Conservation (phyloP, 1,140 invertebrate species). For the Lepidostoma basale region DNA sequence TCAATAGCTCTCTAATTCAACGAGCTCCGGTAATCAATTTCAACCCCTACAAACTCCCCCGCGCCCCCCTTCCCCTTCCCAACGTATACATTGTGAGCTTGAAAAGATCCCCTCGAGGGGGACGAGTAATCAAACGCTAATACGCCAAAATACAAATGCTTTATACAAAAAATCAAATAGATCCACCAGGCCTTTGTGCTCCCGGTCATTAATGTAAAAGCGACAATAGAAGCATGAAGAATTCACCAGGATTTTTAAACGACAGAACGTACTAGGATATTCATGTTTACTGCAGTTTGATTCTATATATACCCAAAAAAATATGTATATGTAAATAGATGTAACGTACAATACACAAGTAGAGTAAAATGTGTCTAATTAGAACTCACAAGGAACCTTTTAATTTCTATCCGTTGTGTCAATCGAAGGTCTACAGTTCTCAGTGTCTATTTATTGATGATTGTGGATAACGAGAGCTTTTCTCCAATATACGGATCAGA, state of each 20-base stretch:
- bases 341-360: too few relatives aligned
- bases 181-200: neutral
- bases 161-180: neutral
- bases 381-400: too few relatives aligned
- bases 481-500: too few relatives aligned
- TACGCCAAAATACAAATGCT: constrained; percentile 20
- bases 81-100: neutral
- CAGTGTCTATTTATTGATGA: too few relatives aligned
- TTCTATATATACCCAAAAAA: too few relatives aligned
- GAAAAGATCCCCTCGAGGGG: neutral
- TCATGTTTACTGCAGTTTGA: too few relatives aligned
- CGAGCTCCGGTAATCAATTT: constrained; percentile 4
- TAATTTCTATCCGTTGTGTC: too few relatives aligned
- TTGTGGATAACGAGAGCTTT: too few relatives aligned
- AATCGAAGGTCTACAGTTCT: too few relatives aligned
- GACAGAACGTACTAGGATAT: too few relatives aligned
- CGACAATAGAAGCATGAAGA: neutral
- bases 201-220: neutral
- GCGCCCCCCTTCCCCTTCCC: neutral
- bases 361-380: too few relatives aligned
- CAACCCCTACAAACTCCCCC: neutral
- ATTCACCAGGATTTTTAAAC: neutral
- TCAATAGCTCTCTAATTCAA: constrained; percentile 1
- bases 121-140: constrained; percentile 26
- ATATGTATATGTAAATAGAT: too few relatives aligned